These are phyloP conservation scores for Chymomyza amoena DNA, from an alignment of 2,888 invertebrate genomes.

Conservation along the genomic window DNA sequence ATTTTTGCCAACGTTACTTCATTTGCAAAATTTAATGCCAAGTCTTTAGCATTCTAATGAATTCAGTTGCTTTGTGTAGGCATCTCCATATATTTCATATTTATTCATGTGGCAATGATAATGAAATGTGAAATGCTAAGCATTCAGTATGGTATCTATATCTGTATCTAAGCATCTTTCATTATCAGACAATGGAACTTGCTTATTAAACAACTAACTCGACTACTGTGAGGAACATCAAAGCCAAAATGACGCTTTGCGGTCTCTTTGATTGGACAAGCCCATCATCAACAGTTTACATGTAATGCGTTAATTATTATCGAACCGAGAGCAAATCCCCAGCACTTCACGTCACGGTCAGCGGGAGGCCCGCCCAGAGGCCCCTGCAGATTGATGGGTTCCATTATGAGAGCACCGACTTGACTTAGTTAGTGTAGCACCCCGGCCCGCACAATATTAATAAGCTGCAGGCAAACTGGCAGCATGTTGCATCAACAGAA, in stretches of 20 bases:
- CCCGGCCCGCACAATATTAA: neutral
- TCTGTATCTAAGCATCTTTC: slow-evolving; percentile 14
- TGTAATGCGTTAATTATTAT: neutral
- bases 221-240: neutral
- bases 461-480: neutral
- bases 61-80: neutral
- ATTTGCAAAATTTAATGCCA: neutral
- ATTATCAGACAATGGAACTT: slow-evolving; percentile 6
- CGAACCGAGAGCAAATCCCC: neutral
- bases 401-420: slow-evolving; percentile 4
- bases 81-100: slow-evolving; percentile 15
- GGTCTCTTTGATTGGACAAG: neutral
- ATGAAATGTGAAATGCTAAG: slow-evolving; percentile 14
- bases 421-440: neutral
- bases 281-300: neutral
- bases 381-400: slow-evolving; percentile 15
- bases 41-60: neutral
- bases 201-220: neutral
- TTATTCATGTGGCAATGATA: slow-evolving; percentile 24
- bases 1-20: neutral
- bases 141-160: slow-evolving; percentile 6
- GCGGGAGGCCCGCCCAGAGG: neutral
- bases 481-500: neutral
- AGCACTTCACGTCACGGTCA: neutral
- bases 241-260: neutral